Evolutionary conservation across 2,888 invertebrate species (phyloP).

Genomic region (Thymelicus lineola): DNA sequence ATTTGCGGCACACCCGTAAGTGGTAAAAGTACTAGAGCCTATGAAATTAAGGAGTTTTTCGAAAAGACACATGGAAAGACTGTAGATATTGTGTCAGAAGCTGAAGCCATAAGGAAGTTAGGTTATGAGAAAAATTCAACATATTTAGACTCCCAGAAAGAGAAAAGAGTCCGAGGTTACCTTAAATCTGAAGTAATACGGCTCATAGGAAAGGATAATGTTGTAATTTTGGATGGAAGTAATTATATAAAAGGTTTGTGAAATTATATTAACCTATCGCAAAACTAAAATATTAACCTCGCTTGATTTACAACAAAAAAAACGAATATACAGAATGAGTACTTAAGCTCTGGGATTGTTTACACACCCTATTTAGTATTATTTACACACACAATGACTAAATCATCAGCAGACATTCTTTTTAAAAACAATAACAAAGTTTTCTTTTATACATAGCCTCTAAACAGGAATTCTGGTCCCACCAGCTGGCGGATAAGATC

Average conservation of each 20-base stretch:
- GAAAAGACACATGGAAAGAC: slow-evolving; percentile 85
- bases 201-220: slow-evolving; percentile 89
- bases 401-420: no score
- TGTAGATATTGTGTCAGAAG: slow-evolving; percentile 91
- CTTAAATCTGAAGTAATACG: slow-evolving; percentile 93
- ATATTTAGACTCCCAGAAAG: slow-evolving; percentile 93
- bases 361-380: no score
- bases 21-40: slow-evolving; percentile 92
- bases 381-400: no score
- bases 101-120: slow-evolving; percentile 88
- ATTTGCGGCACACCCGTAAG: slow-evolving; percentile 95
- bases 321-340: no score
- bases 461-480: no score
- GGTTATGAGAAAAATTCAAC: slow-evolving; percentile 90
- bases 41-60: slow-evolving; percentile 89
- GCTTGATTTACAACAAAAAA: no score
- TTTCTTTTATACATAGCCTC: no score
- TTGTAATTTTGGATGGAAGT: slow-evolving; percentile 95
- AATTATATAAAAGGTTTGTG: slow-evolving; percentile 97
- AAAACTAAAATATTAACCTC: no score
- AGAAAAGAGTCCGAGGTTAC: slow-evolving; percentile 92
- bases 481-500: no score
- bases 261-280: no score
- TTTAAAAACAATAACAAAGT: no score
- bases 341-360: no score